Evolutionary conservation across 1,140 invertebrate species (phyloP).

Genomic region (Schmidtea mediterranea): DNA sequence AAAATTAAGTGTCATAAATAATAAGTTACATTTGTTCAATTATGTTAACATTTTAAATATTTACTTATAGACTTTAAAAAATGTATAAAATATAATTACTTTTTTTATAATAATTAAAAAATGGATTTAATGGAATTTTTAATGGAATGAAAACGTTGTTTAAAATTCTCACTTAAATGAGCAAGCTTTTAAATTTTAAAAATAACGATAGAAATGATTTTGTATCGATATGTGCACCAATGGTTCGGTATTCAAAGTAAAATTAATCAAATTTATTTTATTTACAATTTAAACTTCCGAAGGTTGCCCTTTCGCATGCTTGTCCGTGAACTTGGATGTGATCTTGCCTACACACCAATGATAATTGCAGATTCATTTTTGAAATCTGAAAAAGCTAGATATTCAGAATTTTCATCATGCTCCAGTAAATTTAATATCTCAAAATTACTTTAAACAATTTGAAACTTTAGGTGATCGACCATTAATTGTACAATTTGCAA

Average conservation of each 20-base stretch:
- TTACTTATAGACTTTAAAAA: too few species aligned
- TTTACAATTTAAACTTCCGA: conserved; percentile 12
- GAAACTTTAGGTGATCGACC: conserved; percentile 40
- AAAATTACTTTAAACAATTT: conserved; percentile 6
- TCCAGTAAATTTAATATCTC: not conserved
- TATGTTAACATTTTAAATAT: too few species aligned
- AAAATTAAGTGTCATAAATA: too few species aligned
- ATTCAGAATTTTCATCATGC: conserved; percentile 53
- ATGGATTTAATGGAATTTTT: too few species aligned
- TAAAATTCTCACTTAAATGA: too few species aligned
- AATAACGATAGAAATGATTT: too few species aligned
- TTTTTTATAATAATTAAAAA: too few species aligned
- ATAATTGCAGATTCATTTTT: conserved; percentile 73
- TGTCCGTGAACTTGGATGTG: conserved; percentile 52
- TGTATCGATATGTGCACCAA: conserved; percentile 50
- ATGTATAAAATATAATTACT: too few species aligned
- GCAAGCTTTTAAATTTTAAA: too few species aligned
- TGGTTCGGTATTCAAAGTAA: conserved; percentile 80
- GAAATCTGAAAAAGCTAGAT: conserved; percentile 52
- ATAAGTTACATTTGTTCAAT: too few species aligned
- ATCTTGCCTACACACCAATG: conserved; percentile 80
- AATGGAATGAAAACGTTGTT: too few species aligned
- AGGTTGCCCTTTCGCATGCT: conserved; percentile 55
- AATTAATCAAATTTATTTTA: conserved; percentile 11
- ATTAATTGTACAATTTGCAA: conserved; percentile 72